Base-by-base conservation (phyloP, 2,797 vertebrate genomes). In the Sebastes hubbsi region DNA sequence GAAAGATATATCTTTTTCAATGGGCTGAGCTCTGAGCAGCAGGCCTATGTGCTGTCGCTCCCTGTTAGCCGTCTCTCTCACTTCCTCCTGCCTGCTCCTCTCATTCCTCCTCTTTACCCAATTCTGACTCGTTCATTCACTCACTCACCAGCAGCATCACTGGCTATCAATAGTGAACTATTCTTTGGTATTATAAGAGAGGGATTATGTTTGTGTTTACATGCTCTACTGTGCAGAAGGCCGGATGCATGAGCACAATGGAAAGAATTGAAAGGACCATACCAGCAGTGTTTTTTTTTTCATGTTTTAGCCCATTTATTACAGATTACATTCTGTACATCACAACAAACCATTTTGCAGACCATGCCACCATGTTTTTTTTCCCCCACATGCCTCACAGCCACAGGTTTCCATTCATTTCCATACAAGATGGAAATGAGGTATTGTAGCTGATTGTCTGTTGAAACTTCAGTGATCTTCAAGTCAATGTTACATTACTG, bases 11-110 rank as follows among this genome's bases (percentile, higher is more conserved):
- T 89, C 71, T 88, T 64, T 85, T 86, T 84, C 86, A 89, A 62
- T 79, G 85, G 80, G 74, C 86, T 54, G 63, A 90, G 83, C 84
- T 86, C 49, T 65, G 75, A 89, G 82, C 85, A 87, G 90, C 86
- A 77, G 83, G 78, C 70, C 20, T 69, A 1, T 85, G 83, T 66
- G 63, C 81, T 79, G 66, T 62, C 76, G 52, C 80, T 83, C 56
- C 67, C 84, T 20, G 64, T 74, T 83, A 68, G 69, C 81, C 13
- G 61, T 75, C 72, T 86, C 56, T 22, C 70, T 86, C 82, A 59
- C 66, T 74, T 81, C 56, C 73, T 49, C 34, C 72, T 72, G 71
- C 81, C 59, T 60, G 63, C 75, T 32, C 38, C 69, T 82, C 77
- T 76, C 66, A 29, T 72, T 81, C 46, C 66, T 75, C 70, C 67